A percentile compares a stretch with the other conserved stretches of the same genome.
These are phyloP conservation scores for Pseudomyrmex cubaensis DNA, from an alignment of 1,140 invertebrate species.

Conservation along the genomic window DNA sequence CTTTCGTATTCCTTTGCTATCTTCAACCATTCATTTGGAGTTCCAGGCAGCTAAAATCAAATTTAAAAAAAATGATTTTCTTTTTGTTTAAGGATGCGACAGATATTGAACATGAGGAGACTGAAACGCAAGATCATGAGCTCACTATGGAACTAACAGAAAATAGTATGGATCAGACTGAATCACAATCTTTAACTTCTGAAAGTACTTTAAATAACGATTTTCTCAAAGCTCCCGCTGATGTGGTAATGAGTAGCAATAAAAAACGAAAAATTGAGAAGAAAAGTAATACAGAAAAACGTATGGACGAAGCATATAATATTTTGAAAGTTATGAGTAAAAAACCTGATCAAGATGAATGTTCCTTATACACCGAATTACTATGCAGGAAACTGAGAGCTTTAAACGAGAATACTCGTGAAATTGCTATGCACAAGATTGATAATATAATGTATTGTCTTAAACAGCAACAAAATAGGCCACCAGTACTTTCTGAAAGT, in stretches of 20 bases:
- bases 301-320: background rate
- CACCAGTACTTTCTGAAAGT: background rate
- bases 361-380: background rate
- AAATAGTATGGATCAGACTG: no score
- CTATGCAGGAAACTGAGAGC: background rate
- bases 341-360: background rate
- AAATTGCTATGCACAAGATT: background rate
- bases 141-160: no score
- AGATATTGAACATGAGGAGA: no score
- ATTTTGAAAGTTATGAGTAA: background rate
- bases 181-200: no score
- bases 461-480: background rate
- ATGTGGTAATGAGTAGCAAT: no score
- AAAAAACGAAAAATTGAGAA: no score
- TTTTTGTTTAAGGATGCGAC: background rate
- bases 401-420: background rate
- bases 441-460: background rate
- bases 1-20: no score
- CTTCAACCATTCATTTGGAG: no score
- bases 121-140: background rate
- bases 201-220: no score
- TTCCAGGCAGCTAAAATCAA: no score
- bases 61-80: background rate
- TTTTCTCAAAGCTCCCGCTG: no score
- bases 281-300: no score